Evolutionary conservation across 2,888 invertebrate genomes (phyloP), one percentile per base, ranked within the genome.

Genomic region (Ectemnius continuus): DNA sequence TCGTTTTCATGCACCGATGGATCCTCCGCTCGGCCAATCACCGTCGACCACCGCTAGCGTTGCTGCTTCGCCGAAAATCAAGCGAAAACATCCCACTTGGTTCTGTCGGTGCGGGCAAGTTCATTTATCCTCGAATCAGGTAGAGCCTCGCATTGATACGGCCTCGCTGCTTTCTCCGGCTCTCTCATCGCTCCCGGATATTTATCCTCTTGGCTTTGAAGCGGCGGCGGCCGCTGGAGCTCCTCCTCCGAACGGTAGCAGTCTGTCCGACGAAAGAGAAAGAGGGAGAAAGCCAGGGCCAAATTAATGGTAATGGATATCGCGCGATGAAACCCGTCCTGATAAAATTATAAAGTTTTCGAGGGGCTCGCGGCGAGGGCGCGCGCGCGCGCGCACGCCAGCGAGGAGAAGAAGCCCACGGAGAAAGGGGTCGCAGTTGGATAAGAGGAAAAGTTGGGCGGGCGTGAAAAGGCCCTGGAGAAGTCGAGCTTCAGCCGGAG

Each of bases 301-400:
- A 76, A 86, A 85, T 85, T 85, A 86, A 85, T 83, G 78, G 81
- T 84, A 85, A 87, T 84, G 86, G 82, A 79, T 79, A 76, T 80
- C 80, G 82, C 76, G 75, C 78, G 79, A 76, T 75, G 78, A 79
- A 75, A 73, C 67, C 75, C 75, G 64, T 59, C 75, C 81, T 85
- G 85, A 87, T 87, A 84, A 87, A 87, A 87, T 87, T 87, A 87
- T 85, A 81, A 87, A 87, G 81, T 86, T 83, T 80, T 61, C 57
- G 36, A 13, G 13, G 67, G 57, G 18, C 48, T n/a, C 4, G 67
- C 20, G 23, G n/a, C n/a, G n/a, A n/a, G n/a, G n/a, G n/a, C n/a
- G n/a, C n/a, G n/a, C n/a, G n/a, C n/a, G n/a, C n/a, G n/a, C n/a
- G n/a, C n/a, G n/a, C n/a, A n/a, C n/a, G n/a, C n/a, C n/a, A n/a